Base-by-base conservation (phyloP, 2,113 vertebrate species). In the Psilopsiagon aurifrons region DNA sequence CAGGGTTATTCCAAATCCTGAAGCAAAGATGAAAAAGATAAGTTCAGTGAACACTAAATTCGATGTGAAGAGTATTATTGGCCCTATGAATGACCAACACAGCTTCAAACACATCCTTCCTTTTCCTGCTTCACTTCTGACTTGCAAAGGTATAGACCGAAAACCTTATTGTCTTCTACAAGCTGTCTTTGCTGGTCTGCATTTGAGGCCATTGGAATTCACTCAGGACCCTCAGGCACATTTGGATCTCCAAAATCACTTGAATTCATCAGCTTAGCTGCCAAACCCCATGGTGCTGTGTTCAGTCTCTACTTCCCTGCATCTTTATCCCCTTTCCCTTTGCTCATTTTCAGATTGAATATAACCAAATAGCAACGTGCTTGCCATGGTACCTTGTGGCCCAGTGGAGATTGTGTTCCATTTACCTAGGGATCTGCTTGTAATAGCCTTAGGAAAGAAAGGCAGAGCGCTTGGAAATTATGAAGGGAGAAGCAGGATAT, bases 231-330 rank as follows among this genome's bases (percentile, higher is more conserved):
- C 52, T 71, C 35, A 39, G 37, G 54, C 39, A 43, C 6, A 8
- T 67, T 69, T 59, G 5, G 13, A 63, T 79, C 60, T 79, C 49
- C n/a, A 69, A 59, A 92, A 46, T 22, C 11, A 4, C 63, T 37
- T 29, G 41, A 47, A 51, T 33, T 55, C 19, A 16, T 78, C 28
- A 82, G 37, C 43, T 44, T 35, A 16, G 22, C 54, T 92, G 43
- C 22, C 43, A 41, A 57, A 77, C 24, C 2, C 29, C 23, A 31
- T 0, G 2, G 13, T 33, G 66, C 29, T 82, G 33, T 1, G 0
- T 11, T 5, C 18, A 33, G 59, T 52, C 29, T 62, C 19, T 69
- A 10, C 86, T 88, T 77, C 62, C 47, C 33, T 24, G 44, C 71
- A 11, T 59, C 89, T 52, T 46, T 10, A 14, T 41, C 24, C 14